A percentile compares a stretch with the other conserved stretches of the same genome.
Conservation (phyloP, 2,797 vertebrate species). For the Karalla daura region DNA sequence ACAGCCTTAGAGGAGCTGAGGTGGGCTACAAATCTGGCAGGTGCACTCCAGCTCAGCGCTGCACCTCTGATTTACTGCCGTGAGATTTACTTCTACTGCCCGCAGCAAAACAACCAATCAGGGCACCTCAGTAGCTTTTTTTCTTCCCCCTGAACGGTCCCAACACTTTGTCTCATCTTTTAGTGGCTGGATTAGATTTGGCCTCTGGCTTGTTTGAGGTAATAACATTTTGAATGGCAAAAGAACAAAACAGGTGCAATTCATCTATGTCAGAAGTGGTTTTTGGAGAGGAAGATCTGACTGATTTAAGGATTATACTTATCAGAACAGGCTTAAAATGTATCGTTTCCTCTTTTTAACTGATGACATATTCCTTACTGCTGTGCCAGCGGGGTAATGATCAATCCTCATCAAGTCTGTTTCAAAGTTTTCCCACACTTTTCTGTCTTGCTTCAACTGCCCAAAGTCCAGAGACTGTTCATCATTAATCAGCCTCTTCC, state of each 20-base stretch:
- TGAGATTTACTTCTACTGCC: not conserved
- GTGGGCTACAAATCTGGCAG: conserved; percentile 14
- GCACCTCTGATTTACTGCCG: conserved; percentile 4
- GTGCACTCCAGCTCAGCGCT: not conserved
- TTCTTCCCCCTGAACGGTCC: no score
- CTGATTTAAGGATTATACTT: not conserved
- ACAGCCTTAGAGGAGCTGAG: not conserved
- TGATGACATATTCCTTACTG: not conserved
- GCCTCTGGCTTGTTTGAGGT: not conserved
- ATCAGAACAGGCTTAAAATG: not conserved
- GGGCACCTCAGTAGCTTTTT: not conserved
- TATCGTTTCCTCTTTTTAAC: not conserved
- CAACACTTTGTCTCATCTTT: not conserved
- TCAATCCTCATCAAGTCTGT: not conserved
- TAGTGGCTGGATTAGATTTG: conserved; percentile 1
- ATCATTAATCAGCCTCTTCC: conserved; percentile 18
- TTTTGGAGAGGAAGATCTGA: not conserved
- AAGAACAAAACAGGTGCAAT: conserved; percentile 1
- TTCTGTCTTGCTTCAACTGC: not conserved
- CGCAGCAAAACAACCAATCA: not conserved
- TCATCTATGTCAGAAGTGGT: no score
- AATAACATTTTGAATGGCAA: conserved; percentile 2
- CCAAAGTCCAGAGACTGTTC: not conserved
- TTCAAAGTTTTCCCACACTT: not conserved
- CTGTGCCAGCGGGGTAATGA: not conserved